A percentile compares a stretch with the other conserved stretches of the same genome.
These are phyloP conservation scores for Oreotragus oreotragus DNA, from an alignment of 2,113 vertebrate species.

Conservation along the genomic window DNA sequence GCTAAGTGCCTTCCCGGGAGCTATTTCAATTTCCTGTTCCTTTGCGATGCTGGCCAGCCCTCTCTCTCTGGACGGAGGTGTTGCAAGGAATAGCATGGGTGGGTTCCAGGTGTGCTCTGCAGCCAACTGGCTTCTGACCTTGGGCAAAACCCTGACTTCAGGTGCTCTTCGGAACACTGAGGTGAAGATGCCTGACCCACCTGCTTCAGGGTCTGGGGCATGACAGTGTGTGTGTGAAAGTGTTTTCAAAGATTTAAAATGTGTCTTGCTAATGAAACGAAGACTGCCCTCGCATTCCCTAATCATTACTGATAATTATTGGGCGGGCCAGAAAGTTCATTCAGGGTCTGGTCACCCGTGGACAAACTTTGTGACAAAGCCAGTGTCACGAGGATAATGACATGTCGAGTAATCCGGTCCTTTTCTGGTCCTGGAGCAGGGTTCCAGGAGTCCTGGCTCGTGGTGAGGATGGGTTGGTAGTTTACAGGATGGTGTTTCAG, in stretches of 20 bases:
- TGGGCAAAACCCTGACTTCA: neutral
- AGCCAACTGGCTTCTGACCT: neutral
- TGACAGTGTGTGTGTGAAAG: neutral
- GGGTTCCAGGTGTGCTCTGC: neutral
- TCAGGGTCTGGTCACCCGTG: neutral
- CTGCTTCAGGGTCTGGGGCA: rapidly evolving
- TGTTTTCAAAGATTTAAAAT: neutral
- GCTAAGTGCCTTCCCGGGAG: conserved; percentile 44
- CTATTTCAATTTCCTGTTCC: conserved; percentile 62
- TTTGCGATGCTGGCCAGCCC: neutral
- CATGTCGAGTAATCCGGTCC: rapidly evolving
- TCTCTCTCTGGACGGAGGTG: conserved; percentile 26
- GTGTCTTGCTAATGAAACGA: neutral
- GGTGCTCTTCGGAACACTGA: neutral
- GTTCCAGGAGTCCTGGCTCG: neutral
- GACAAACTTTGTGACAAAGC: neutral
- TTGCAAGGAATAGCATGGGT: neutral
- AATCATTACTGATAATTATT: neutral
- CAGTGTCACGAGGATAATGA: neutral
- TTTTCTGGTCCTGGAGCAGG: neutral
- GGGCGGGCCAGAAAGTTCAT: neutral
- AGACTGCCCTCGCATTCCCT: neutral
- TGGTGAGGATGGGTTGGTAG: neutral
- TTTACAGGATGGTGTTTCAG: neutral
- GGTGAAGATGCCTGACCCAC: neutral